These are phyloP conservation scores for Thamnophis elegans DNA, from an alignment of 2,797 vertebrate genomes.

Conservation along the genomic window DNA sequence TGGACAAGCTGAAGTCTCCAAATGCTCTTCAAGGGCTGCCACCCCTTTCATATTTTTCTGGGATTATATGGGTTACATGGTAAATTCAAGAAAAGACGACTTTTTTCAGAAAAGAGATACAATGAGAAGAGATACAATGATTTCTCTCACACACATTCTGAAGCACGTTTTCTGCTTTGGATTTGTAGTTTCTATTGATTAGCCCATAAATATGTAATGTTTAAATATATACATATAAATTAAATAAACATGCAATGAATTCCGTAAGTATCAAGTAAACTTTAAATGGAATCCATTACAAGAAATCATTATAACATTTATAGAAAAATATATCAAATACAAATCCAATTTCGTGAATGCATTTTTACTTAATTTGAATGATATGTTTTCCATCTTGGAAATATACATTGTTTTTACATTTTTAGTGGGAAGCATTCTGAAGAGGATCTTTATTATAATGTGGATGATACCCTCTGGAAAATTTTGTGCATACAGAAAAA, in stretches of 20 bases:
- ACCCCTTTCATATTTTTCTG: neutral
- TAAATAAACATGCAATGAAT: neutral
- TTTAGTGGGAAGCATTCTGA: neutral
- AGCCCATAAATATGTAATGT: neutral
- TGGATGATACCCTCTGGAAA: slow-evolving; percentile 16
- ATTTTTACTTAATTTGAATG: neutral
- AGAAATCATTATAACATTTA: neutral
- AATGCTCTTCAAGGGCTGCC: no score
- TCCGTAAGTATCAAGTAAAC: neutral
- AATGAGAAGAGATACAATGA: neutral
- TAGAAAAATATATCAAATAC: neutral
- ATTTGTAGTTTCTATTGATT: neutral
- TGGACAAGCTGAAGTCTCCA: no score
- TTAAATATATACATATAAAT: neutral
- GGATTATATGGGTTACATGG: neutral
- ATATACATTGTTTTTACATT: neutral
- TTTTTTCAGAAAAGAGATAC: neutral
- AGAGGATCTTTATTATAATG: slow-evolving; percentile 1
- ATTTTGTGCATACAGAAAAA: neutral
- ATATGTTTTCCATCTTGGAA: neutral
- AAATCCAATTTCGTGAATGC: neutral
- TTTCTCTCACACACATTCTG: neutral
- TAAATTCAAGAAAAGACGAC: neutral
- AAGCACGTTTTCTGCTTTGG: neutral
- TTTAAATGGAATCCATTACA: neutral